Evolutionary conservation across 2,113 vertebrate species (phyloP).

Genomic region (Quiscalus mexicanus): DNA sequence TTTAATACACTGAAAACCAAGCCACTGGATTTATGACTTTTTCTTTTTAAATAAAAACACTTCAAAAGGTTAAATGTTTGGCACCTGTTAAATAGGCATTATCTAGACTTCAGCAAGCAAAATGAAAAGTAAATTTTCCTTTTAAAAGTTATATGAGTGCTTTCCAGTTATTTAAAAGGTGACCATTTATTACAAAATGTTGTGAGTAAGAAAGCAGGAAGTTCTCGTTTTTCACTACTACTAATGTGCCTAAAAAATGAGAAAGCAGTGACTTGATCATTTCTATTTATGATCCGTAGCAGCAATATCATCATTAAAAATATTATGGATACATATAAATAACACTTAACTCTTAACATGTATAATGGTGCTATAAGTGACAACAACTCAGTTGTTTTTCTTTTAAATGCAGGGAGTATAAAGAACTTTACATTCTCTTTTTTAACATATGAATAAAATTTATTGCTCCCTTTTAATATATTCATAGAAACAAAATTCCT

Average conservation of each 20-base stretch:
- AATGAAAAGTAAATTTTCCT: slow-evolving; percentile 22
- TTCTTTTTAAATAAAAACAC: not conserved
- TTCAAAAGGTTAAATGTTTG: slow-evolving; percentile 8
- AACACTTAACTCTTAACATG: slow-evolving; percentile 35
- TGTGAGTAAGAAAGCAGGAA: slow-evolving; percentile 7
- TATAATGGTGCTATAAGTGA: slow-evolving; percentile 37
- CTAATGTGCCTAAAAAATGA: slow-evolving; percentile 21
- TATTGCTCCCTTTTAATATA: slow-evolving; percentile 66
- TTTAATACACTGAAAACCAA: slow-evolving; percentile 10
- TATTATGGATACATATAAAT: slow-evolving; percentile 57
- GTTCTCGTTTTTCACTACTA: not conserved
- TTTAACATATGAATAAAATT: slow-evolving; percentile 58
- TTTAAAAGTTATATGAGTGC: not conserved
- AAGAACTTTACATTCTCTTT: slow-evolving; percentile 71
- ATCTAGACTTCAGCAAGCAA: slow-evolving; percentile 20
- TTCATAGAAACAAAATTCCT: slow-evolving; percentile 42
- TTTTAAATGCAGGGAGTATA: slow-evolving; percentile 71
- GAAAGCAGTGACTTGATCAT: slow-evolving; percentile 18
- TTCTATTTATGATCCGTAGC: slow-evolving; percentile 44
- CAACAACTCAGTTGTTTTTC: not conserved
- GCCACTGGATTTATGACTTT: not conserved
- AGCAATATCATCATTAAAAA: slow-evolving; percentile 48
- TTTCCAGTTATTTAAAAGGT: slow-evolving; percentile 8
- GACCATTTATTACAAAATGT: not conserved
- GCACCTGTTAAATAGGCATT: not conserved